Evolutionary conservation across 2,113 vertebrate species (phyloP).

Genomic region (Leptobrachium ailaonicum): DNA sequence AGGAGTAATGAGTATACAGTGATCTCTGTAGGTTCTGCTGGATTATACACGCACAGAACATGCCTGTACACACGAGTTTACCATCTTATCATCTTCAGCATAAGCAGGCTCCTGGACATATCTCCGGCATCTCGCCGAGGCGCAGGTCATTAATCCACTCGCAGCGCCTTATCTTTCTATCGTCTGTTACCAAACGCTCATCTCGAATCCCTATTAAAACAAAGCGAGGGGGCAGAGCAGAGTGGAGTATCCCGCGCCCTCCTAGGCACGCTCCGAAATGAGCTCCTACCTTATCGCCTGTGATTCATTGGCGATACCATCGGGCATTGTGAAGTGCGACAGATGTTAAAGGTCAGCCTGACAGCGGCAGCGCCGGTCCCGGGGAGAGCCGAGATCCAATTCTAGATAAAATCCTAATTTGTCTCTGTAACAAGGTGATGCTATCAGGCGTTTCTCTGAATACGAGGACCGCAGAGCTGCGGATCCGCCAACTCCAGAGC

Average conservation of each 20-base stretch:
- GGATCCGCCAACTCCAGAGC: conserved; percentile 49
- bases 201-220: neutral
- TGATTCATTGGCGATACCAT: conserved; percentile 52
- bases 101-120: no score
- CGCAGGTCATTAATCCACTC: no score
- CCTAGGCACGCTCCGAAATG: conserved; percentile 19
- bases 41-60: no score
- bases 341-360: conserved; percentile 62
- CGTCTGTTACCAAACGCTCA: neutral
- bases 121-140: no score
- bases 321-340: conserved; percentile 58
- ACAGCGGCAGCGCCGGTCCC: conserved; percentile 60
- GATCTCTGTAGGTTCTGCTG: no score
- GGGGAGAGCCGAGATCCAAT: conserved; percentile 59
- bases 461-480: conserved; percentile 56
- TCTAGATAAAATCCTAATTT: conserved; percentile 68
- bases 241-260: conserved; percentile 16
- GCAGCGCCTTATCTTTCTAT: no score
- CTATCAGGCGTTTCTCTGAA: conserved; percentile 60
- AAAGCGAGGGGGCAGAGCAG: neutral
- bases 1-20: no score
- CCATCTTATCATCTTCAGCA: no score
- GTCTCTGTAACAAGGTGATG: conserved; percentile 66
- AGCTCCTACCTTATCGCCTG: conserved; percentile 32
- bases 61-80: no score